Percentiles rank a stretch among this genome's conserved stretches.
phyloP scores from a whole-genome alignment of 1,140 invertebrate genomes.

The Epicauta chinensis region DNA sequence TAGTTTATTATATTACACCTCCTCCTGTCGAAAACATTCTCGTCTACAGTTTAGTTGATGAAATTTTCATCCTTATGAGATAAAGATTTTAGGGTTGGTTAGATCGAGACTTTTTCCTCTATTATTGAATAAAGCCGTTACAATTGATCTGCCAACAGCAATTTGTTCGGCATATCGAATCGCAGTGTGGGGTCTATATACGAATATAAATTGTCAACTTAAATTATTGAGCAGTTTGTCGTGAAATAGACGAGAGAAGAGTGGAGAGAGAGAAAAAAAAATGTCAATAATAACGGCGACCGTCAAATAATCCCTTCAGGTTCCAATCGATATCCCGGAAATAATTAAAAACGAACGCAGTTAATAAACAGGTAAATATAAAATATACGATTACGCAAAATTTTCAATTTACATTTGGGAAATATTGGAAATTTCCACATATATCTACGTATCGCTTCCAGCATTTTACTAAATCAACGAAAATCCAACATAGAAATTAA shows the following conservation, averaged over 20 bases:
- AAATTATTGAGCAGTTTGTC: slow-evolving; percentile 22
- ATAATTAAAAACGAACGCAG: no score
- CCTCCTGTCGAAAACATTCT: slow-evolving; percentile 19
- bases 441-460: no score
- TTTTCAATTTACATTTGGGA: no score
- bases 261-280: no score
- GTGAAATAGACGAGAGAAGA: slow-evolving; percentile 6
- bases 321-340: no score
- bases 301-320: no score
- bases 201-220: slow-evolving; percentile 20
- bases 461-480: no score
- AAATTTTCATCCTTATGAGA: slow-evolving; percentile 13
- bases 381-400: no score
- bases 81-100: slow-evolving; percentile 1
- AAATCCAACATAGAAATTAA: no score
- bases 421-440: no score
- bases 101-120: slow-evolving; percentile 12
- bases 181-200: slow-evolving; percentile 16
- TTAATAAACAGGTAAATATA: no score
- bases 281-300: no score
- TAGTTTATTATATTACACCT: slow-evolving; percentile 17
- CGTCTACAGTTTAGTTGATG: slow-evolving; percentile 4
- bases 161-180: slow-evolving; percentile 21
- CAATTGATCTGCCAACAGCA: slow-evolving; percentile 23
- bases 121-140: slow-evolving; percentile 11